phyloP scores from a whole-genome alignment of 2,888 invertebrate genomes.

The Tineola bisselliella region DNA sequence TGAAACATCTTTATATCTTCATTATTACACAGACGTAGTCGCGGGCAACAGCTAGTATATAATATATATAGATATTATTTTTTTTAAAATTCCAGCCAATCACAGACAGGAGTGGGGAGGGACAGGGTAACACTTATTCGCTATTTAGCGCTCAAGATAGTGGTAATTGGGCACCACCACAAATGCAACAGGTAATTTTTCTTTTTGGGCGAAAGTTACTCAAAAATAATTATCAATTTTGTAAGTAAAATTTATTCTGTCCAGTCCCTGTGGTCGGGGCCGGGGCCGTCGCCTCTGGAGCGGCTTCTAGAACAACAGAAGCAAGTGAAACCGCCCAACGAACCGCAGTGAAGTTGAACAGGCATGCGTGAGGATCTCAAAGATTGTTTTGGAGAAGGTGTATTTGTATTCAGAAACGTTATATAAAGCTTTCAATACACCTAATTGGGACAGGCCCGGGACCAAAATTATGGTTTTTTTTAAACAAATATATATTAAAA shows the following conservation, averaged over 20 bases:
- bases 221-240: too few species aligned
- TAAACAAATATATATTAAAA: too few species aligned
- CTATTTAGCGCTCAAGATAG: constrained; percentile 62
- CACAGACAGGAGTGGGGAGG: not conserved
- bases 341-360: constrained; percentile 34
- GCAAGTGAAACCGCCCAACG: constrained; percentile 56
- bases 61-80: too few species aligned
- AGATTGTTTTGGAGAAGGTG: not conserved
- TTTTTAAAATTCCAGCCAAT: too few species aligned
- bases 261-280: constrained; percentile 80
- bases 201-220: too few species aligned
- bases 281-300: constrained; percentile 82
- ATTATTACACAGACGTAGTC: too few species aligned
- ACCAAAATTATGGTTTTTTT: too few species aligned
- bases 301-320: constrained; percentile 84
- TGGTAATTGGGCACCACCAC: constrained; percentile 30
- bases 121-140: constrained; percentile 48
- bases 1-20: too few species aligned
- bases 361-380: not conserved
- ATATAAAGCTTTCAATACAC: too few species aligned
- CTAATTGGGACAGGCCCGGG: too few species aligned
- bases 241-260: not conserved
- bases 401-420: too few species aligned
- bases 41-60: too few species aligned
- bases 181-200: constrained; percentile 23